Evolutionary conservation across 2,797 vertebrate genomes (phyloP).

Genomic region (Oceanodroma leucorhoa): DNA sequence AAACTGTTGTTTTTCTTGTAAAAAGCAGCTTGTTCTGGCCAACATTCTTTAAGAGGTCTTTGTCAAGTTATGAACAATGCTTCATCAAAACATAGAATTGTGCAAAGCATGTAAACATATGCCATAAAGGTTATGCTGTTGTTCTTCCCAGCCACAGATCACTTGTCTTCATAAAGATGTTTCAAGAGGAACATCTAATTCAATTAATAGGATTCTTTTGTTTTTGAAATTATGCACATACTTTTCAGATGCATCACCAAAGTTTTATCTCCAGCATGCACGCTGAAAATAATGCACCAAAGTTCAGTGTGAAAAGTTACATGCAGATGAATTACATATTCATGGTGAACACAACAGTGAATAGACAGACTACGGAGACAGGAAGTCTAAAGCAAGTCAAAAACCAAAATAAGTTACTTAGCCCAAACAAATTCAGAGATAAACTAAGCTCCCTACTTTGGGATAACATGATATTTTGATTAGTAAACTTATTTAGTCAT

Average conservation of each 20-base stretch:
- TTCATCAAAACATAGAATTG: slow-evolving; percentile 4
- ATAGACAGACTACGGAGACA: not conserved
- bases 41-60: not conserved
- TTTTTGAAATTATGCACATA: not conserved
- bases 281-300: not conserved
- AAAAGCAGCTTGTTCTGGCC: not conserved
- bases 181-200: slow-evolving; percentile 18
- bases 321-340: not conserved
- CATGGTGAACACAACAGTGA: not conserved
- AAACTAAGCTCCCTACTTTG: not conserved
- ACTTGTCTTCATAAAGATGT: not conserved
- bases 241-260: not conserved
- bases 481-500: not conserved
- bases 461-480: not conserved
- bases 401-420: not conserved
- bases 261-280: not conserved
- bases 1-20: not conserved
- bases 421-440: not conserved
- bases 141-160: not conserved
- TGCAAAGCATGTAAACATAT: slow-evolving; percentile 10
- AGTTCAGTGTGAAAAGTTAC: not conserved
- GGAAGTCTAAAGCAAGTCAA: not conserved
- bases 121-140: slow-evolving; percentile 1
- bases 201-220: not conserved
- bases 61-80: slow-evolving; percentile 33